Evolutionary conservation across 2,797 vertebrate species (phyloP).

Genomic region (Craterocephalus amniculus): DNA sequence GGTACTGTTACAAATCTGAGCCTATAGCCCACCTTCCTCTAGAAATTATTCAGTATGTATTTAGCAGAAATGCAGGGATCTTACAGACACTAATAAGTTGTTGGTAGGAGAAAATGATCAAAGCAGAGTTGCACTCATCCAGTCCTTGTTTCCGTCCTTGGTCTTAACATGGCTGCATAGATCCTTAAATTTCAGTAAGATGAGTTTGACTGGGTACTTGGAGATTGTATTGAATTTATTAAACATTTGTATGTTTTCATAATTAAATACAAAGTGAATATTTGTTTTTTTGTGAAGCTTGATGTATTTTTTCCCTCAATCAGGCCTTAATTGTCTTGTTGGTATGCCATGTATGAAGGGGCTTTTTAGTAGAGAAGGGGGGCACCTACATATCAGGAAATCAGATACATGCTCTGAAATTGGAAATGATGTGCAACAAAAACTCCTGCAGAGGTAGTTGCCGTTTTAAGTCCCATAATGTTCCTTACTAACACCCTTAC

Average conservation of each 20-base stretch:
- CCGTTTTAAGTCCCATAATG: neutral
- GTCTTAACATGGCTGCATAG: conserved; percentile 16
- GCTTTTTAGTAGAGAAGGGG: conserved; percentile 3
- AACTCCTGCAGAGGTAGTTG: neutral
- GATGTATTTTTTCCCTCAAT: neutral
- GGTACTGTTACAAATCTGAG: conserved; percentile 29
- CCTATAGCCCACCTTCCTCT: conserved; percentile 26
- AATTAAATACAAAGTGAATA: neutral
- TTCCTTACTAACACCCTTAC: neutral
- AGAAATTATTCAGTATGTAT: conserved; percentile 27
- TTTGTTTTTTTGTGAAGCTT: neutral
- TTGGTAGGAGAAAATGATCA: conserved; percentile 43
- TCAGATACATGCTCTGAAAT: conserved; percentile 1
- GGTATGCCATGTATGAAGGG: neutral
- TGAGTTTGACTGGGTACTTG: neutral
- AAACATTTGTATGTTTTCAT: neutral
- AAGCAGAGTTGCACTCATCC: conserved; percentile 28
- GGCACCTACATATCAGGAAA: conserved; percentile 3
- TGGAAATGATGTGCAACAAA: neutral
- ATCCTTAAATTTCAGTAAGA: conserved; percentile 25
- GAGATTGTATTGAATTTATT: neutral
- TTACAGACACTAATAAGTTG: conserved; percentile 31
- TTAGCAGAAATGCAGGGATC: conserved; percentile 47
- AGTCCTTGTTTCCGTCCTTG: conserved; percentile 17
- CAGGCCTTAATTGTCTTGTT: neutral